Base-by-base conservation (phyloP, 2,113 vertebrate species). In the Clarias gariepinus region DNA sequence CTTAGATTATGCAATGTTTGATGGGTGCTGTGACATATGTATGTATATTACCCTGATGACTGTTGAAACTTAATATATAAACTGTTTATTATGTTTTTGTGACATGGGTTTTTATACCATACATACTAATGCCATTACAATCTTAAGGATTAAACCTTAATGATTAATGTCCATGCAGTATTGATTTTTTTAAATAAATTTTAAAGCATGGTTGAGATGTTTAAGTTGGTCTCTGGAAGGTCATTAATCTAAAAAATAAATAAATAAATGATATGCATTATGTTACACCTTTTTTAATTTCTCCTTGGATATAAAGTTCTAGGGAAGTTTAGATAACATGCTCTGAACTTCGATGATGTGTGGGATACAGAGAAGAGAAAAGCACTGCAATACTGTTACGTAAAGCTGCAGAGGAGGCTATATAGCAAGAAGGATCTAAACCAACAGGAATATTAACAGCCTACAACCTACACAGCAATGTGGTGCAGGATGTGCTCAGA, bases 371-470 rank as follows among this genome's bases (percentile, higher is more conserved):
- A 33, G 79, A 83, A 71, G 53, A 81, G 69, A 58, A 23, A 36
- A 76, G 64, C 74, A 41, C 74, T 41, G 87, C 63, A 86, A 53
- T 80, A 53, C 55, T 61, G 85, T 90, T 91, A 89, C 61, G n/a
- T 90, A 90, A 90, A 90, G 47, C 80, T 87, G 81, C 85, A 86
- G 82, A 88, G 88, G 85, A 88, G 88, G 85, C 60, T 89, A 82
- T 86, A 79, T 69, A 83, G 82, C 55, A 66, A 85, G 84, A 66
- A 71, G 30, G 55, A 77, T 86, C 77, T 66, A 77, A 76, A 87
- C 87, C 74, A 33, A 82, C 83, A 77, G 83, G 66, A 89, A 80
- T 86, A 86, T 90, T 55, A 81, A 86, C 86, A 80, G 68, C 69
- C 28, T 21, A 19, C 81, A 88, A 77, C 88, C 87, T 88, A 87